Evolutionary conservation across 2,113 vertebrate genomes (phyloP).

Genomic region (Penelope pileata): DNA sequence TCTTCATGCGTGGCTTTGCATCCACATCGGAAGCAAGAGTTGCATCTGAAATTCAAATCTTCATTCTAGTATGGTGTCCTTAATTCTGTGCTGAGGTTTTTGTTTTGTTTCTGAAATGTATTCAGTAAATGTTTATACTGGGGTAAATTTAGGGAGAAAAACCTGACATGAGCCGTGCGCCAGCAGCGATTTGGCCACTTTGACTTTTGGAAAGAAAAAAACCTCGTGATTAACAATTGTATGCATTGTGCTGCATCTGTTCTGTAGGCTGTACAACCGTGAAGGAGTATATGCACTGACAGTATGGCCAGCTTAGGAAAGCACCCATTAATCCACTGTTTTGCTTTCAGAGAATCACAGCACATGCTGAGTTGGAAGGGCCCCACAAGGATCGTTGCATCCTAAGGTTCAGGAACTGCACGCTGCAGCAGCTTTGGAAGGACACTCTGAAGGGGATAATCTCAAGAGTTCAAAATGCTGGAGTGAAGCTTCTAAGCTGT

Average conservation of each 20-base stretch:
- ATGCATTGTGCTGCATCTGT: not conserved
- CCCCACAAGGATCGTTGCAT: not conserved
- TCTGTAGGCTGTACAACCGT: not conserved
- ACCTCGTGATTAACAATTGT: not conserved
- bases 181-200: not conserved
- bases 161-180: not conserved
- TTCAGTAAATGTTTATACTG: not conserved
- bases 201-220: not conserved
- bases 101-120: not conserved
- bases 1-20: not conserved
- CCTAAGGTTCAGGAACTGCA: not conserved
- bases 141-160: not conserved
- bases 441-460: not conserved
- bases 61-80: rapidly evolving
- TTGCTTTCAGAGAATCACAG: not conserved
- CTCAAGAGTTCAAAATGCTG: not conserved
- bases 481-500: not conserved
- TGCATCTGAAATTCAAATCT: not conserved
- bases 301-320: rapidly evolving
- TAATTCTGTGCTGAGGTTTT: not conserved
- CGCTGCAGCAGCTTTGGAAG: not conserved
- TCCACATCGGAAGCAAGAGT: not conserved
- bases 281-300: not conserved
- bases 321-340: rapidly evolving
- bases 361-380: not conserved